Percentiles rank a stretch among this genome's conserved stretches.
phyloP scores from a whole-genome alignment of 1,140 invertebrate species.

The Asbolus verrucosus region DNA sequence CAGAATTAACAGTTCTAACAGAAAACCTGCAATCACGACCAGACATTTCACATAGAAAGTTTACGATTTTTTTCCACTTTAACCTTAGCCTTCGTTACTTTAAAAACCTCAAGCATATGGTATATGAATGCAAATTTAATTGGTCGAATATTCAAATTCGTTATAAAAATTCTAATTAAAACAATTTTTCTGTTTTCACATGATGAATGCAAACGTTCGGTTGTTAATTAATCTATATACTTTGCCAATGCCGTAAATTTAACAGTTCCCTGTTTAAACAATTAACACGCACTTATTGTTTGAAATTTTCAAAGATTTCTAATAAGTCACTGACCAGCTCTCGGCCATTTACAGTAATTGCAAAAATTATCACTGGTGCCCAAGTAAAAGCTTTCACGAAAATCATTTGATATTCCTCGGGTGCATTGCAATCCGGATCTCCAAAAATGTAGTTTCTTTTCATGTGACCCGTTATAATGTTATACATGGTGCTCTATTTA shows the following conservation, averaged over 20 bases:
- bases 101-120: conserved; percentile 14
- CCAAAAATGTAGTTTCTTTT: no score
- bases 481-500: no score
- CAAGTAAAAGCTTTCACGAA: conserved; percentile 11
- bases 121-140: conserved; percentile 10
- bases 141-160: not conserved
- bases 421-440: not conserved
- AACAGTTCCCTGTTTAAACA: no score
- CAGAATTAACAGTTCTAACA: conserved; percentile 12
- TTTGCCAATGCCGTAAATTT: not conserved
- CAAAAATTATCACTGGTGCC: not conserved
- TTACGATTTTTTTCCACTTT: conserved; percentile 5
- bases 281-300: no score
- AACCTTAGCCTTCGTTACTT: conserved; percentile 25
- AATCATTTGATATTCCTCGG: no score
- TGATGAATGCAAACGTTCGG: not conserved
- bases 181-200: not conserved
- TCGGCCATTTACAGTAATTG: not conserved
- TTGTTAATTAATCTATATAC: not conserved
- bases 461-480: no score
- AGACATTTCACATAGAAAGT: conserved; percentile 1
- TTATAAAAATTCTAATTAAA: not conserved
- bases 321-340: conserved; percentile 21
- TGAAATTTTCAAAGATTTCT: conserved; percentile 12
- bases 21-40: conserved; percentile 5